Evolutionary conservation across 2,888 invertebrate species (phyloP).

Genomic region (Hylaea fasciaria): DNA sequence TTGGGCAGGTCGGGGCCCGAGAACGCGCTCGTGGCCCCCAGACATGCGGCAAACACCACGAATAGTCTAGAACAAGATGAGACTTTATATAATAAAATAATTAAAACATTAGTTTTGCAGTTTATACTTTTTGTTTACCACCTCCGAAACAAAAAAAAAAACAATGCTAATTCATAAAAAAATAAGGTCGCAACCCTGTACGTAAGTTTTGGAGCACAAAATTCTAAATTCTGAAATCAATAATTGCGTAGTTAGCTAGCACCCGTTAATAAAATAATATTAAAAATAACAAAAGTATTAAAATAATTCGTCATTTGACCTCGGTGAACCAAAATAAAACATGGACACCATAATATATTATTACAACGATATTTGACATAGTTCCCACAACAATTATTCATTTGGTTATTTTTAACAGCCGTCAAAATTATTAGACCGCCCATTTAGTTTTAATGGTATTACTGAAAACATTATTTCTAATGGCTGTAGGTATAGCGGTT

Average conservation of each 20-base stretch:
- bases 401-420: slow-evolving; percentile 5
- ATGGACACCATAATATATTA: neutral
- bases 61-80: slow-evolving; percentile 23
- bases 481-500: too few relatives aligned
- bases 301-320: neutral
- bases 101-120: neutral
- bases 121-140: too few relatives aligned
- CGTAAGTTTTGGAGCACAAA: too few relatives aligned
- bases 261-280: too few relatives aligned
- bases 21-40: slow-evolving; percentile 51
- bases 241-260: too few relatives aligned
- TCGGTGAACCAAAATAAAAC: neutral
- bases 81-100: neutral
- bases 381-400: slow-evolving; percentile 20
- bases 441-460: neutral
- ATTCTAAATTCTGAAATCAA: too few relatives aligned
- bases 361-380: slow-evolving; percentile 17
- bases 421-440: neutral
- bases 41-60: slow-evolving; percentile 49
- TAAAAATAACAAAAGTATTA: neutral
- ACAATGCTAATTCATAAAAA: neutral
- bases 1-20: slow-evolving; percentile 78
- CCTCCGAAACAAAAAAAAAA: too few relatives aligned
- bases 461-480: neutral
- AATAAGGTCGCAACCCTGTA: too few relatives aligned